Percentiles rank a stretch among this genome's conserved stretches.
Evolutionary conservation across 2,797 vertebrate species (phyloP).

Genomic region (Alectoris magna): DNA sequence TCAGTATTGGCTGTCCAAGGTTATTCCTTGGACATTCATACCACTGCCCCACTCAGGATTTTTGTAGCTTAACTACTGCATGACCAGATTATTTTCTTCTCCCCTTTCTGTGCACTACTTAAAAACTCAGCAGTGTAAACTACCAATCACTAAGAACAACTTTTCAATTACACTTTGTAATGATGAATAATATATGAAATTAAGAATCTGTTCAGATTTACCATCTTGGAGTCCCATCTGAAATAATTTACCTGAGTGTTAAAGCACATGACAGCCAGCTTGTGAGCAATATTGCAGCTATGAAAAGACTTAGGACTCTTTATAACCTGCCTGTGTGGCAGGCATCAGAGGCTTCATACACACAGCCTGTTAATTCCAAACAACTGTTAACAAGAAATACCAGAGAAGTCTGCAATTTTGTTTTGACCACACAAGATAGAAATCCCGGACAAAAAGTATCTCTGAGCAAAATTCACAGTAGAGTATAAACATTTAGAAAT

Average conservation of each 20-base stretch:
- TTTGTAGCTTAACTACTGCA: background rate
- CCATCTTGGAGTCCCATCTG: background rate
- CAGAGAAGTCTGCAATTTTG: background rate
- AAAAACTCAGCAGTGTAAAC: background rate
- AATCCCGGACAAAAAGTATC: background rate
- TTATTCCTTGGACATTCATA: background rate
- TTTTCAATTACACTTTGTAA: background rate
- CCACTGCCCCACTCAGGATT: background rate
- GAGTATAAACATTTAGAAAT: background rate
- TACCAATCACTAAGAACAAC: background rate
- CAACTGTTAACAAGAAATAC: background rate
- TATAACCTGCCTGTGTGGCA: background rate
- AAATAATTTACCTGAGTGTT: background rate
- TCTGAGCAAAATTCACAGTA: background rate
- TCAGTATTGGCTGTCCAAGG: background rate
- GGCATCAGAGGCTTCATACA: background rate
- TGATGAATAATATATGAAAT: background rate
- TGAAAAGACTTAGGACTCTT: background rate
- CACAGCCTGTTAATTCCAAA: background rate
- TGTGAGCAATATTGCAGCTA: background rate
- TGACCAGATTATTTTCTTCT: background rate
- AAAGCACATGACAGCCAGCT: background rate
- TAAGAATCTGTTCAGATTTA: background rate
- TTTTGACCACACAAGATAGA: background rate
- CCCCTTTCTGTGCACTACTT: background rate